Percentiles rank a stretch among this genome's conserved stretches.
phyloP scores from a whole-genome alignment of 35 echinoderm and acorn worm genomes.

The Apostichopus californicus region DNA sequence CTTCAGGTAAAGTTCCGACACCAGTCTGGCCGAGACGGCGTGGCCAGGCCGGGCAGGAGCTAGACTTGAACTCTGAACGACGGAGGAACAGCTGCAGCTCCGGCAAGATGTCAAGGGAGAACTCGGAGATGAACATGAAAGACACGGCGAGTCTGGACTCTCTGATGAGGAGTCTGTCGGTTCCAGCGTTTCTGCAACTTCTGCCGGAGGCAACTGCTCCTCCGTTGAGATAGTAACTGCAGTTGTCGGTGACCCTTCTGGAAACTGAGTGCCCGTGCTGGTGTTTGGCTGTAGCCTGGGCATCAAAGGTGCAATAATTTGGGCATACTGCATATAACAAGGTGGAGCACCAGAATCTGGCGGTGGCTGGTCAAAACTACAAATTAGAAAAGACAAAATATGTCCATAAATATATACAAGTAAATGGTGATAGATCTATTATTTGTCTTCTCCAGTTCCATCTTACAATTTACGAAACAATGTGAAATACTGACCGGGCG shows the following conservation, averaged over 20 bases:
- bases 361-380: conserved; percentile 57
- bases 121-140: conserved; percentile 31
- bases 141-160: conserved; percentile 33
- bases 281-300: conserved; percentile 18
- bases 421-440: too few species aligned
- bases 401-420: too few species aligned
- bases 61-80: background rate
- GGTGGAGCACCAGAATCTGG: conserved; percentile 52
- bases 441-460: too few species aligned
- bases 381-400: background rate
- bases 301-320: conserved; percentile 49
- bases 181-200: background rate
- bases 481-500: too few species aligned
- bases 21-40: background rate
- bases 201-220: background rate
- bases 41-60: background rate
- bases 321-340: conserved; percentile 38
- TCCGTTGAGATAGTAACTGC: background rate
- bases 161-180: background rate
- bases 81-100: conserved; percentile 40
- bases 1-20: background rate
- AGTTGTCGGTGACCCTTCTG: conserved; percentile 12
- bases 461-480: too few species aligned
- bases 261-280: conserved; percentile 47
- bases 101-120: background rate